These are phyloP conservation scores for Solea solea DNA, from an alignment of 2,113 vertebrate genomes.

Conservation along the genomic window DNA sequence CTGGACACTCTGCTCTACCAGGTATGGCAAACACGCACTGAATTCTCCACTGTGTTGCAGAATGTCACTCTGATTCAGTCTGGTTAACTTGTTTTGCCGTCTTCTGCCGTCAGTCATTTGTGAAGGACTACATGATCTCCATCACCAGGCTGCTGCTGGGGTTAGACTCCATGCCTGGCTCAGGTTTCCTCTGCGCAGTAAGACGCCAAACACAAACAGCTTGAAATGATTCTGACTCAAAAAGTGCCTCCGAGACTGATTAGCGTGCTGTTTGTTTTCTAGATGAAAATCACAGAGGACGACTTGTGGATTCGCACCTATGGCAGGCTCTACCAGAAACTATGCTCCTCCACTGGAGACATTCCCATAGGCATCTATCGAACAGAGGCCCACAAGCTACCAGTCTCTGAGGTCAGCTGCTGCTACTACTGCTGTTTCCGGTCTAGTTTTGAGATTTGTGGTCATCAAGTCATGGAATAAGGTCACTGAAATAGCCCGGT, in stretches of 20 bases:
- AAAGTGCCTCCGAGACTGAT: neutral
- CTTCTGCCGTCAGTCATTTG: conserved; percentile 79
- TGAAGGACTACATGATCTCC: conserved; percentile 90
- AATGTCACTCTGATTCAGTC: conserved; percentile 5
- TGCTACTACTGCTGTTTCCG: neutral
- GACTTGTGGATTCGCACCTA: conserved; percentile 86
- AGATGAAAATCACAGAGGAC: conserved; percentile 87
- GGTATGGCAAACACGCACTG: conserved; percentile 64
- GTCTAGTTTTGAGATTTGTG: neutral
- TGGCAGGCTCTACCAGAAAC: conserved; percentile 85
- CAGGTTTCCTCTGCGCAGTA: conserved; percentile 86
- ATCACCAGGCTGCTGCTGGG: conserved; percentile 85
- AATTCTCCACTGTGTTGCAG: neutral
- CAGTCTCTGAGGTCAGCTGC: conserved; percentile 81
- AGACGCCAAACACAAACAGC: conserved; percentile 49
- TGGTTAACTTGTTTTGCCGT: neutral
- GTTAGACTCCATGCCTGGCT: conserved; percentile 86
- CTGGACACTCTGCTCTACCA: conserved; percentile 87
- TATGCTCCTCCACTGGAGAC: conserved; percentile 85
- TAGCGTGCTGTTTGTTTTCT: conserved; percentile 19
- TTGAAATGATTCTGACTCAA: neutral
- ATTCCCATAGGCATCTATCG: conserved; percentile 88
- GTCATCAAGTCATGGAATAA: neutral
- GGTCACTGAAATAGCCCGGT: neutral
- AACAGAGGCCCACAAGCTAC: conserved; percentile 83